These are phyloP conservation scores for Lacerta viridis DNA, from an alignment of 2,797 vertebrate species.

Conservation along the genomic window DNA sequence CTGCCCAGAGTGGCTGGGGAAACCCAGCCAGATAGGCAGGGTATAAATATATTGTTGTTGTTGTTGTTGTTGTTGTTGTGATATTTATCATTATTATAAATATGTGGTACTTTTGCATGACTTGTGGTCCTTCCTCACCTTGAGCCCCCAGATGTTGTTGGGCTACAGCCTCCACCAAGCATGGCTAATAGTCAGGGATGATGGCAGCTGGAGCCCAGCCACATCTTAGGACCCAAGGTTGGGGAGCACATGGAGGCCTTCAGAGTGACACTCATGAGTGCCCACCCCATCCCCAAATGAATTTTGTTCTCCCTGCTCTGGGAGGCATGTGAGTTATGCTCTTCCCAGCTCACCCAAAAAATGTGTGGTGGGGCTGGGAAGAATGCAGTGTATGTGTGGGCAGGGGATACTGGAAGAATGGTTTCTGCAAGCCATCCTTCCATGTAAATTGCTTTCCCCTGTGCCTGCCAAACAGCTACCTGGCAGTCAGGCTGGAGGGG, in stretches of 20 bases:
- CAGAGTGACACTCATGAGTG: not conserved
- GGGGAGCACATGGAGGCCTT: not conserved
- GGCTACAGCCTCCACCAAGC: not conserved
- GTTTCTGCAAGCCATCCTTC: too few relatives aligned
- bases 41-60: not conserved
- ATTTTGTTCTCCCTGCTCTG: too few relatives aligned
- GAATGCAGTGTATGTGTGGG: not conserved
- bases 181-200: not conserved
- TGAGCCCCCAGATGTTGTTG: not conserved
- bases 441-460: too few relatives aligned
- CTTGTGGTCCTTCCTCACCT: not conserved
- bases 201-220: too few relatives aligned
- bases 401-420: not conserved
- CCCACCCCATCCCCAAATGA: too few relatives aligned
- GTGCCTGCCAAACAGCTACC: too few relatives aligned
- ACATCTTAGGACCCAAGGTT: too few relatives aligned
- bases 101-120: not conserved
- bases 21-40: too few relatives aligned
- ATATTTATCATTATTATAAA: not conserved
- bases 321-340: too few relatives aligned
- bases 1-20: too few relatives aligned
- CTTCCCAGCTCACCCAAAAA: not conserved
- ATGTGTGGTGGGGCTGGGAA: not conserved
- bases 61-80: not conserved
- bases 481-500: too few relatives aligned